phyloP scores from a whole-genome alignment of 2,888 invertebrate species.

The Frankliniella intonsa region DNA sequence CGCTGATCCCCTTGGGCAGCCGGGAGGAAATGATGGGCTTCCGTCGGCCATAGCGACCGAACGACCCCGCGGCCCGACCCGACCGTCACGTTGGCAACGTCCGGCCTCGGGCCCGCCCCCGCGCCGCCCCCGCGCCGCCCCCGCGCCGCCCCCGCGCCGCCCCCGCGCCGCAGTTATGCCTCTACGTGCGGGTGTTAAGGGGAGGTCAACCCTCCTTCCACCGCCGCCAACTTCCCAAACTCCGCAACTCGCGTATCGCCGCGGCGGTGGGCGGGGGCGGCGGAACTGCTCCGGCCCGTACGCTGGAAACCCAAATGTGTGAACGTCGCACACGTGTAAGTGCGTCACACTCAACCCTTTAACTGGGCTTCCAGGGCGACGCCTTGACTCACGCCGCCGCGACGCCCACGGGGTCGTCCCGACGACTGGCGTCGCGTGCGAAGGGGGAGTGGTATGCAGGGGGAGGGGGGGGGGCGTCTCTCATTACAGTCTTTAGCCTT shows the following conservation, averaged over 20 bases:
- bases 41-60: neutral
- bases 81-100: neutral
- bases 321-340: no score
- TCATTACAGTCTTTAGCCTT: slow-evolving; percentile 13
- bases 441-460: no score
- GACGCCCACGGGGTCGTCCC: no score
- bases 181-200: slow-evolving; percentile 2
- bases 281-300: no score
- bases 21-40: neutral
- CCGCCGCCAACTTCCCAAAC: slow-evolving; percentile 14
- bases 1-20: no score
- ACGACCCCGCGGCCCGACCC: neutral
- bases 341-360: neutral
- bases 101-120: neutral
- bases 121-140: no score
- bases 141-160: neutral
- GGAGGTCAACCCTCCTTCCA: neutral
- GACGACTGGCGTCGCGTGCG: no score
- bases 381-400: no score
- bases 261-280: no score
- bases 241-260: slow-evolving; percentile 4
- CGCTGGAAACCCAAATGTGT: no score
- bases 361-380: neutral
- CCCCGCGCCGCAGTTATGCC: slow-evolving; percentile 5
- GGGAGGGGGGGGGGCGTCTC: neutral